Percentiles rank a stretch among this genome's conserved stretches.
Evolutionary conservation across 1,140 invertebrate species (phyloP).

Genomic region (Pantala flavescens): DNA sequence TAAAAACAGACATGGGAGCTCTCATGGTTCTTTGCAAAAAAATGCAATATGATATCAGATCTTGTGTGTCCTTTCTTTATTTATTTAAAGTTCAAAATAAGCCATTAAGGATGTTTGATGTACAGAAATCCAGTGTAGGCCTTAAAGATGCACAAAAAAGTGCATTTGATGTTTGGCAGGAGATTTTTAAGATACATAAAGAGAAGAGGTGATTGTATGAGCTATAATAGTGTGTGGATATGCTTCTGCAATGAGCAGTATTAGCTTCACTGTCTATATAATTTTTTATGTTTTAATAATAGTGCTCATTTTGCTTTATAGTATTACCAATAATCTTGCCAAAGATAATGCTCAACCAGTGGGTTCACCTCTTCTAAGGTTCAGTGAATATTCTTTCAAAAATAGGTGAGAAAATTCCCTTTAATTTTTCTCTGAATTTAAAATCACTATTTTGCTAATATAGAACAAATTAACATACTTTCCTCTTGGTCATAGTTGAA

Average conservation of each 20-base stretch:
- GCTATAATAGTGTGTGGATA: too few species aligned
- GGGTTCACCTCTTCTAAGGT: background rate
- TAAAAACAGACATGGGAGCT: conserved; percentile 59
- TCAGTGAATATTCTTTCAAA: background rate
- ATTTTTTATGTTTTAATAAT: too few species aligned
- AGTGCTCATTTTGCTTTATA: too few species aligned
- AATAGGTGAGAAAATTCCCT: background rate
- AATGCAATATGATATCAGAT: conserved; percentile 75
- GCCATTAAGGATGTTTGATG: conserved; percentile 49
- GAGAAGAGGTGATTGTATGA: conserved; percentile 20
- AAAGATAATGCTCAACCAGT: too few species aligned
- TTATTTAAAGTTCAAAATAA: conserved; percentile 48
- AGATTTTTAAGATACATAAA: conserved; percentile 59
- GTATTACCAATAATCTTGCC: too few species aligned
- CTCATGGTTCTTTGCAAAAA: conserved; percentile 68
- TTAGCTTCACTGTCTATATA: too few species aligned
- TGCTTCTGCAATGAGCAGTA: too few species aligned
- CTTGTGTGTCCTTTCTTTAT: conserved; percentile 77
- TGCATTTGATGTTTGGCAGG: conserved; percentile 74
- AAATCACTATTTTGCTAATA: too few species aligned
- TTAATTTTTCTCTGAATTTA: too few species aligned
- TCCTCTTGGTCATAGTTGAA: too few species aligned
- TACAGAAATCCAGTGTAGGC: conserved; percentile 60
- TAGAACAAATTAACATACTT: too few species aligned
- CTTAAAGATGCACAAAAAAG: conserved; percentile 78